Conservation (phyloP, 2,797 vertebrate species). For the Chaunax sp. region DNA sequence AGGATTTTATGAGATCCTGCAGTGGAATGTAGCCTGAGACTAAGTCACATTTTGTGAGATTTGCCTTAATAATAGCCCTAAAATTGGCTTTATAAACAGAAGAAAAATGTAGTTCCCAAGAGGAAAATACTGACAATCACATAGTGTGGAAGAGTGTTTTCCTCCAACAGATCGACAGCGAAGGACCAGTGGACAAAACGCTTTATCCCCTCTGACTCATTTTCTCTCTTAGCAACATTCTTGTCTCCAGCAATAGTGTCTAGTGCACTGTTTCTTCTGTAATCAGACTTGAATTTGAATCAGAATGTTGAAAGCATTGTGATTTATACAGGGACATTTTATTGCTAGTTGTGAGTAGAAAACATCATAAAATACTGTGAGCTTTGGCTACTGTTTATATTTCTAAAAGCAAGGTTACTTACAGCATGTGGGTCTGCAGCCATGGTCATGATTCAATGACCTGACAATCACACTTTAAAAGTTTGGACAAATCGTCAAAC, state of each 20-base stretch:
- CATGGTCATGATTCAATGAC: no score
- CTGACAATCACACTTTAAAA: no score
- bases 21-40: conserved; percentile 46
- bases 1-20: conserved; percentile 56
- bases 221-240: not conserved
- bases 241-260: not conserved
- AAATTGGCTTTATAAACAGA: conserved; percentile 57
- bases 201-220: conserved; percentile 1
- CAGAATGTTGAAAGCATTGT: no score
- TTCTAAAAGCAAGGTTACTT: not conserved
- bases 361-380: not conserved
- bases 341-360: not conserved
- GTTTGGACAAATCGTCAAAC: no score
- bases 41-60: conserved; percentile 50
- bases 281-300: not conserved
- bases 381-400: not conserved
- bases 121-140: conserved; percentile 37
- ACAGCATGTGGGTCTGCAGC: no score
- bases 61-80: conserved; percentile 41
- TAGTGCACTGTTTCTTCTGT: not conserved
- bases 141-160: conserved; percentile 16
- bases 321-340: not conserved
- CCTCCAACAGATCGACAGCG: conserved; percentile 27
- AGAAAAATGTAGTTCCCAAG: conserved; percentile 37
- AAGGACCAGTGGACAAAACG: conserved; percentile 12